These are phyloP conservation scores for Helleia helle DNA, from an alignment of 2,888 invertebrate species.

Conservation along the genomic window DNA sequence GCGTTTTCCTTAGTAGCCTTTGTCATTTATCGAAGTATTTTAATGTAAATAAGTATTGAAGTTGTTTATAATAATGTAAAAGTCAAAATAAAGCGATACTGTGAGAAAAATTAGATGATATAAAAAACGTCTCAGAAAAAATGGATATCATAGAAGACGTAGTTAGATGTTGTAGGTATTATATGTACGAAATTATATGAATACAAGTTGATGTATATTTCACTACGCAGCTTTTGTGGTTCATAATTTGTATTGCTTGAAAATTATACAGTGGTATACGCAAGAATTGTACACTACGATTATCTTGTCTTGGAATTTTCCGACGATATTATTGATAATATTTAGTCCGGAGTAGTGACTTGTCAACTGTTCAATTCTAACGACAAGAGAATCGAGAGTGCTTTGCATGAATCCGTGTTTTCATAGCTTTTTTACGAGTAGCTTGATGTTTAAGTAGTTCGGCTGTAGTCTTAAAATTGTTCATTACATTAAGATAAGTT, in stretches of 20 bases:
- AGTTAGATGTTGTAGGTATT: slow-evolving; percentile 58
- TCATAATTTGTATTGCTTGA: slow-evolving; percentile 16
- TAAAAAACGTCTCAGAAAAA: slow-evolving; percentile 50
- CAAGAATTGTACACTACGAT: slow-evolving; percentile 10
- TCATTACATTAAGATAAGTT: slow-evolving; percentile 21
- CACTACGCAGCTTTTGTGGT: slow-evolving; percentile 28
- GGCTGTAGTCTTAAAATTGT: slow-evolving; percentile 16
- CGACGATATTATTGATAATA: background rate
- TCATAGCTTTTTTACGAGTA: slow-evolving; percentile 42
- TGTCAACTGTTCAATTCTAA: too few species aligned
- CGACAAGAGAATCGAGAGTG: background rate
- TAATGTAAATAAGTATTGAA: slow-evolving; percentile 61
- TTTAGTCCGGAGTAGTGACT: background rate
- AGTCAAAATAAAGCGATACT: slow-evolving; percentile 74
- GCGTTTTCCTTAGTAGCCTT: slow-evolving; percentile 49
- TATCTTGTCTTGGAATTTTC: background rate
- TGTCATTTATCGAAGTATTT: slow-evolving; percentile 36
- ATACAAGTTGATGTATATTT: slow-evolving; percentile 45
- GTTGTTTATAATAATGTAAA: slow-evolving; percentile 60
- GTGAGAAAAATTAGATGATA: slow-evolving; percentile 71
- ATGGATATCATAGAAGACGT: slow-evolving; percentile 64
- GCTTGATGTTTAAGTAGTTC: slow-evolving; percentile 28
- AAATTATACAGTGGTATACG: slow-evolving; percentile 13
- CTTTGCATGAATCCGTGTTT: slow-evolving; percentile 42
- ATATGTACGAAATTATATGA: slow-evolving; percentile 29